Conservation (phyloP, 2,888 invertebrate species). For the Volucella bombylans region DNA sequence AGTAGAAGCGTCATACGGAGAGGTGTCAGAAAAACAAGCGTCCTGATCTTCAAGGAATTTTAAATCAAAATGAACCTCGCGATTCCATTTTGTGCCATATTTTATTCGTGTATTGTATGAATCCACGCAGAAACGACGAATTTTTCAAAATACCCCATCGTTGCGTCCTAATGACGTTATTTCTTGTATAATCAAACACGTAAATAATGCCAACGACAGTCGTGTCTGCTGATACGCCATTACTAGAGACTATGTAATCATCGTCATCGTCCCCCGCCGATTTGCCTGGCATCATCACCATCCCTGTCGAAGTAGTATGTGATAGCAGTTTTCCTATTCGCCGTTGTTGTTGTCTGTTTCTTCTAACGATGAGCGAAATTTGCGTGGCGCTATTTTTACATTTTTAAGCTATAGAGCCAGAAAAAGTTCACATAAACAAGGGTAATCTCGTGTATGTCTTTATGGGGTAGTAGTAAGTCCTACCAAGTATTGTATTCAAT, state of each 20-base stretch:
- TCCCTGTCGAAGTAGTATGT: conserved; percentile 18
- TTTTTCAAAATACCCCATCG: no score
- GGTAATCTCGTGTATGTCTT: conserved; percentile 42
- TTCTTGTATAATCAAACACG: conserved; percentile 57
- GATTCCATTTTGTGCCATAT: no score
- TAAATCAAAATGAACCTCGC: no score
- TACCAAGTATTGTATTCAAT: conserved; percentile 1
- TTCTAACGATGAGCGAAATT: conserved; percentile 25
- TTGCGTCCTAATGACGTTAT: conserved; percentile 53
- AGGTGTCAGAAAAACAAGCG: no score
- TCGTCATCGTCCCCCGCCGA: conserved; percentile 59
- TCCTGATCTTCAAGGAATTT: no score
- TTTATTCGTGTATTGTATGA: no score
- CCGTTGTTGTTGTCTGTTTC: conserved; percentile 21
- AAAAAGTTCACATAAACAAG: conserved; percentile 51
- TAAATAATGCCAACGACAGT: conserved; percentile 31
- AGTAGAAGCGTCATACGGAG: no score
- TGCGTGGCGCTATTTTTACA: conserved; percentile 8
- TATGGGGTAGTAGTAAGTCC: background rate
- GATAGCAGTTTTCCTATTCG: conserved; percentile 4
- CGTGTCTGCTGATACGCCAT: background rate
- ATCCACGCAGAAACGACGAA: no score
- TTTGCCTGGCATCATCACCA: conserved; percentile 57
- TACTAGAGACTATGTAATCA: background rate
- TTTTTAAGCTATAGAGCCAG: conserved; percentile 46